Conservation (phyloP, 2,888 invertebrate species). For the Leistus spinibarbis region DNA sequence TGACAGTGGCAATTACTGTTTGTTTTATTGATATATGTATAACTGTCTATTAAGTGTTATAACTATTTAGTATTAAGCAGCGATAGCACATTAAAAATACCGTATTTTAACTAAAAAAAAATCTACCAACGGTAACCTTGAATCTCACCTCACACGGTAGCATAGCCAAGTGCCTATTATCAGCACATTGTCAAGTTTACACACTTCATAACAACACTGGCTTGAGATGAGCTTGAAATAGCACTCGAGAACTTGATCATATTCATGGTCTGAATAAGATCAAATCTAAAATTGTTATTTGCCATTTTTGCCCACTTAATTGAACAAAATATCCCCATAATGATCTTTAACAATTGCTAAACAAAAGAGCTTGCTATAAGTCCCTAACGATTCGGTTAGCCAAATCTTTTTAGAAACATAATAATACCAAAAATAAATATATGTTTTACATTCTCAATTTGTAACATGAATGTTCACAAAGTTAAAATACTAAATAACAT, state of each 20-base stretch:
- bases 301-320: too few species aligned
- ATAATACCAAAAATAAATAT: too few species aligned
- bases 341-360: too few species aligned
- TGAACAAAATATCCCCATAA: too few species aligned
- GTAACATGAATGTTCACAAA: too few species aligned
- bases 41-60: too few species aligned
- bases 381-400: too few species aligned
- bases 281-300: too few species aligned
- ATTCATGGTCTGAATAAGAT: not conserved
- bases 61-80: not conserved
- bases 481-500: too few species aligned
- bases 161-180: not conserved
- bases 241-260: not conserved
- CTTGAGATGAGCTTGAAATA: not conserved
- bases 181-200: not conserved
- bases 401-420: too few species aligned
- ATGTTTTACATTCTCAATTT: too few species aligned
- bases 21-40: not conserved
- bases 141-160: not conserved
- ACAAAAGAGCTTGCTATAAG: too few species aligned
- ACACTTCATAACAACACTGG: not conserved
- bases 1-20: not conserved
- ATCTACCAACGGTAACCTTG: not conserved
- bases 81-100: not conserved
- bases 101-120: not conserved